Evolutionary conservation across 2,797 vertebrate species (phyloP).

Genomic region (Myotis daubentonii): DNA sequence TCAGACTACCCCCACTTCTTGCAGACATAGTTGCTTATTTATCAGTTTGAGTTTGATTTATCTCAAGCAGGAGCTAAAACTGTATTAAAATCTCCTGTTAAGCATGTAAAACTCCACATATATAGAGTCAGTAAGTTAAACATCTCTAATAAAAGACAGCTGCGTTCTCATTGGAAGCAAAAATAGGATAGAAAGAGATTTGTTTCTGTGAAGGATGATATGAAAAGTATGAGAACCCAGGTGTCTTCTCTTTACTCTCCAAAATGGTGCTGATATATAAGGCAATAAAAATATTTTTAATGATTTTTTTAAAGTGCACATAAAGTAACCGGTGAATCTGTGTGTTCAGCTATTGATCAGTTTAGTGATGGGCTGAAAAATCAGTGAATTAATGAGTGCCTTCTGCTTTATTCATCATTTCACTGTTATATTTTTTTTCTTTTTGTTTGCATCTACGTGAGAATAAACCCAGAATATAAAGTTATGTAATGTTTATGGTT

Average conservation of each 20-base stretch:
- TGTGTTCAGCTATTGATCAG: constrained; percentile 53
- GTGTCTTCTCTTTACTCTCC: constrained; percentile 12
- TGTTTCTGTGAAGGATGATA: constrained; percentile 49
- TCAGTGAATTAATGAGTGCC: constrained; percentile 24
- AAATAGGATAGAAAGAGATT: constrained; percentile 49
- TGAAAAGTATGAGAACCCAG: not conserved
- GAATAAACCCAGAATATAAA: not conserved
- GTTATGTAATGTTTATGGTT: not conserved
- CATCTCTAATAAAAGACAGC: constrained; percentile 67
- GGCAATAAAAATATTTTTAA: constrained; percentile 63
- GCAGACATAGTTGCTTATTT: constrained; percentile 64
- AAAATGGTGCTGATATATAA: constrained; percentile 55
- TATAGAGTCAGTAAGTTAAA: constrained; percentile 59
- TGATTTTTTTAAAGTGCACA: constrained; percentile 56
- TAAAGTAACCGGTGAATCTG: constrained; percentile 52
- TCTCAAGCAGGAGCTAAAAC: constrained; percentile 70
- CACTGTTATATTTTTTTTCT: not conserved
- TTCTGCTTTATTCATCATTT: constrained; percentile 19
- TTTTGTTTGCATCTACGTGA: not conserved
- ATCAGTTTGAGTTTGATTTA: constrained; percentile 79
- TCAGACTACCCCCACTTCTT: constrained; percentile 66
- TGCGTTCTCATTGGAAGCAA: constrained; percentile 66
- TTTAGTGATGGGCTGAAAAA: constrained; percentile 40
- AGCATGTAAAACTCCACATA: constrained; percentile 63
- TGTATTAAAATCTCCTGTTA: constrained; percentile 77